phyloP scores from a whole-genome alignment of 2,113 vertebrate species.

The Pipra filicauda region DNA sequence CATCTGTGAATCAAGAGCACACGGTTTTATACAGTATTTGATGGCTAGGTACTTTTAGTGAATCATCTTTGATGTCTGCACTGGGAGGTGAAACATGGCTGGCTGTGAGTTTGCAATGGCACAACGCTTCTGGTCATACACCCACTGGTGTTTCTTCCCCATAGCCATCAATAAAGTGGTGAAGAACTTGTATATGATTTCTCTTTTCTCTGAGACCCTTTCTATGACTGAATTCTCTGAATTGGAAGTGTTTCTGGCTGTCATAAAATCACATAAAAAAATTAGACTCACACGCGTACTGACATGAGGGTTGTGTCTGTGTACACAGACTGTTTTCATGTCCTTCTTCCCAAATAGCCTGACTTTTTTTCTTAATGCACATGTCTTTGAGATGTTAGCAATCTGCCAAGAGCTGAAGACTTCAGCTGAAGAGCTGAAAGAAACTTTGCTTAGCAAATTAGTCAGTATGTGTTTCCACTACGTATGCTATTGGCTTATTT shows the following conservation, averaged over 20 bases:
- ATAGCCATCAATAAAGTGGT: accelerated
- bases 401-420: background rate
- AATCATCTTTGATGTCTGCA: background rate
- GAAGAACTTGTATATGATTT: background rate
- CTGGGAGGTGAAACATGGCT: accelerated
- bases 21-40: background rate
- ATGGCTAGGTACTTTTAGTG: background rate
- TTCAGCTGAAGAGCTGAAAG: background rate
- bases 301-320: background rate
- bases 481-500: constrained; percentile 4
- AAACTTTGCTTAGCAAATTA: background rate
- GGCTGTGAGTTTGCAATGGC: background rate
- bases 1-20: background rate
- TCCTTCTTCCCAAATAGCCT: background rate
- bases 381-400: background rate
- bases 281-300: background rate
- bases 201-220: background rate
- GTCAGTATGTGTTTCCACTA: constrained; percentile 23
- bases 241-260: background rate
- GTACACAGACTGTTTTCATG: background rate
- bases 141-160: accelerated
- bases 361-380: background rate
- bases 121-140: background rate
- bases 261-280: background rate
- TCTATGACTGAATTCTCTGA: background rate